phyloP scores from a whole-genome alignment of 2,888 invertebrate genomes.

The Hedychridium roseum region DNA sequence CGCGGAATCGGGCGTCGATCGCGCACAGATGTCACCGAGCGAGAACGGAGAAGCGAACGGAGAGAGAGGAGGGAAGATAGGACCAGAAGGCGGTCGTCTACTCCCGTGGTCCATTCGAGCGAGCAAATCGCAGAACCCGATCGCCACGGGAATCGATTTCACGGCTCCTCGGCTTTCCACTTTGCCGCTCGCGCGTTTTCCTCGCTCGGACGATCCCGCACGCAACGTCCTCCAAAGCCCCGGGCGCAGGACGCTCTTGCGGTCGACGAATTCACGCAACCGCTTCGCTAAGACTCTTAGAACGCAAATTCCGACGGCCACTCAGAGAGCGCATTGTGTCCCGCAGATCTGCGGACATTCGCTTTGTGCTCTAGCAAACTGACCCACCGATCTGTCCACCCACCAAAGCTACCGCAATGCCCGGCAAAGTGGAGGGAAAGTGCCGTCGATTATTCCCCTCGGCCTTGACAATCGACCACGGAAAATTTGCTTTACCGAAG shows the following conservation, averaged over 20 bases:
- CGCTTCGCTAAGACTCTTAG: too few species aligned
- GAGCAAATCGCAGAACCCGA: conserved; percentile 31
- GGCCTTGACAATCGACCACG: background rate
- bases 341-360: too few species aligned
- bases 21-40: conserved; percentile 43
- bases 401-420: too few species aligned
- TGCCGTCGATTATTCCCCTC: background rate
- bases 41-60: conserved; percentile 9
- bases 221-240: conserved; percentile 2
- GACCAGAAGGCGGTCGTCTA: background rate
- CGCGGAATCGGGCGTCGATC: conserved; percentile 15
- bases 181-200: conserved; percentile 31
- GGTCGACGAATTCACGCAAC: conserved; percentile 17
- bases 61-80: background rate
- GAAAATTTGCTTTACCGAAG: background rate
- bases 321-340: too few species aligned
- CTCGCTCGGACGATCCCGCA: conserved; percentile 26
- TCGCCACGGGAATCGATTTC: conserved; percentile 43
- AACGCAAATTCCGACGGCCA: too few species aligned
- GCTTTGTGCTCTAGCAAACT: too few species aligned
- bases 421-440: too few species aligned
- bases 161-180: conserved; percentile 45
- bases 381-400: too few species aligned
- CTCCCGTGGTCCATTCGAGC: conserved; percentile 29
- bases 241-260: conserved; percentile 9